A percentile compares a stretch with the other conserved stretches of the same genome.
Evolutionary conservation across 2,888 invertebrate genomes (phyloP).

Genomic region (Ptycholaimellus sp.): DNA sequence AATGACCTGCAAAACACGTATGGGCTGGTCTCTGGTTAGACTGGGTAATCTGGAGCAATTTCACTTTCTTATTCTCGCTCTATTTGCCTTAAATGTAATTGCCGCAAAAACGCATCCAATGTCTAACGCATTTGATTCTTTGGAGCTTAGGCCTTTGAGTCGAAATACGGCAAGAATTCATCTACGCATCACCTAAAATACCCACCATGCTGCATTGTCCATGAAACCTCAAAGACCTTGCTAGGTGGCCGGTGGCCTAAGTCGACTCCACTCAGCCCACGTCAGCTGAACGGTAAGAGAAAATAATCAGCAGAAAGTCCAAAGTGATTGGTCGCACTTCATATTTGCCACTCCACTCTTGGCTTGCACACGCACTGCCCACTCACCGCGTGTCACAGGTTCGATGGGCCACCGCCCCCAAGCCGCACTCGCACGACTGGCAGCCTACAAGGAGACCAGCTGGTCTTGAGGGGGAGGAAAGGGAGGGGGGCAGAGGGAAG

Average conservation of each 20-base stretch:
- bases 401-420: background rate
- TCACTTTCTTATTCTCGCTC: no score
- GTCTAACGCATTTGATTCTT: background rate
- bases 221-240: background rate
- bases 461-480: background rate
- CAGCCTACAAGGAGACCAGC: background rate
- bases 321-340: conserved; percentile 27
- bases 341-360: conserved; percentile 25
- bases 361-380: conserved; percentile 25
- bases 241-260: background rate
- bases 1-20: no score
- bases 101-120: background rate
- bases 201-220: no score
- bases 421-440: conserved; percentile 27
- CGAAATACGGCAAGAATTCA: no score
- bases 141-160: no score
- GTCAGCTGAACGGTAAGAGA: background rate
- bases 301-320: conserved; percentile 19
- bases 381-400: conserved; percentile 14
- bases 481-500: background rate
- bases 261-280: background rate
- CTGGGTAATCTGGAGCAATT: conserved; percentile 24
- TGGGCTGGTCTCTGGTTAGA: conserved; percentile 27
- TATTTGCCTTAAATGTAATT: no score
- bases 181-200: no score